Evolutionary conservation across 2,888 invertebrate genomes (phyloP).

Genomic region (Drosophila rellima): DNA sequence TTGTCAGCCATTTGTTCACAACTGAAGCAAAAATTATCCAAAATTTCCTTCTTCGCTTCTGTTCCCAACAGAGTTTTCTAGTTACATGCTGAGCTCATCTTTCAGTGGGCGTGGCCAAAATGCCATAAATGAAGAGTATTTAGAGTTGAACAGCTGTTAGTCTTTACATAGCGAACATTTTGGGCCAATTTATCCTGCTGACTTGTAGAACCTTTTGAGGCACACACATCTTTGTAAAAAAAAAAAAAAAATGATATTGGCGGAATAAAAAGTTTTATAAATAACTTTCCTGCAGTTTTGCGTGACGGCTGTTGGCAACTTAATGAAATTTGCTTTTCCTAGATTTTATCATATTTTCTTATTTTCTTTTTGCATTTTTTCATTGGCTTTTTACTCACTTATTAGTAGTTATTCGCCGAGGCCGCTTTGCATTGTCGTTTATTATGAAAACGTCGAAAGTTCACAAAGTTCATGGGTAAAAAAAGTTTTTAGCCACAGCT

Average conservation of each 20-base stretch:
- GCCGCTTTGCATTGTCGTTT: slow-evolving; percentile 59
- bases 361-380: slow-evolving; percentile 32
- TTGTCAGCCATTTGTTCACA: slow-evolving; percentile 41
- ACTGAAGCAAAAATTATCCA: slow-evolving; percentile 46
- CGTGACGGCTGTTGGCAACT: slow-evolving; percentile 64
- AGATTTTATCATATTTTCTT: slow-evolving; percentile 40
- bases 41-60: slow-evolving; percentile 18
- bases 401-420: slow-evolving; percentile 24
- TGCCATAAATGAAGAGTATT: slow-evolving; percentile 28
- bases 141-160: slow-evolving; percentile 47
- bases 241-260: slow-evolving; percentile 31
- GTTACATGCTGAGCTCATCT: slow-evolving; percentile 17
- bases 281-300: slow-evolving; percentile 58
- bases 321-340: slow-evolving; percentile 64
- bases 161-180: slow-evolving; percentile 11
- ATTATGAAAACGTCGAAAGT: slow-evolving; percentile 70
- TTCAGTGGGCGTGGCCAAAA: slow-evolving; percentile 4
- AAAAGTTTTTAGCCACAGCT: slow-evolving; percentile 47
- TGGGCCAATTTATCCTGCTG: slow-evolving; percentile 34
- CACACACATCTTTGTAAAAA: slow-evolving; percentile 34
- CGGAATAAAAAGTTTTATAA: slow-evolving; percentile 56
- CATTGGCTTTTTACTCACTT: slow-evolving; percentile 10
- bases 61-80: slow-evolving; percentile 4
- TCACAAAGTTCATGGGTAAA: slow-evolving; percentile 56
- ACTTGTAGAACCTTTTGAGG: slow-evolving; percentile 35